These are phyloP conservation scores for Syritta pipiens DNA, from an alignment of 2,888 invertebrate genomes.

Conservation along the genomic window DNA sequence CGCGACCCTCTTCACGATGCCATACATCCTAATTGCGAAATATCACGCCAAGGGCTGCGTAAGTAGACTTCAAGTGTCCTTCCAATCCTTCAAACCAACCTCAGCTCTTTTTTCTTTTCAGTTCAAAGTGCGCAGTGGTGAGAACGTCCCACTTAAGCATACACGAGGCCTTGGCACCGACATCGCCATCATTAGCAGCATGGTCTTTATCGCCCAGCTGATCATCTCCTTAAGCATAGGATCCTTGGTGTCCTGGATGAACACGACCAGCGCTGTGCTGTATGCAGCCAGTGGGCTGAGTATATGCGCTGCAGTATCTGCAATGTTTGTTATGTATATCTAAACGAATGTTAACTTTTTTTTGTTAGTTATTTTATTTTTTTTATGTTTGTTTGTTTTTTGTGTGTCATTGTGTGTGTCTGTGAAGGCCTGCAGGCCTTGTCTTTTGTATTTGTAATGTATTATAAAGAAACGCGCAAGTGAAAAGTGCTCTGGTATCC, in stretches of 20 bases:
- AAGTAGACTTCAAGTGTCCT: slow-evolving; percentile 71
- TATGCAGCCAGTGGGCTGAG: slow-evolving; percentile 78
- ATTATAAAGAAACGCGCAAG: slow-evolving; percentile 10
- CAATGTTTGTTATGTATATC: slow-evolving; percentile 78
- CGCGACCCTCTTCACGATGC: slow-evolving; percentile 79
- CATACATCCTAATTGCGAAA: slow-evolving; percentile 78
- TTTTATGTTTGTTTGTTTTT: not conserved
- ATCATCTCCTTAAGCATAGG: slow-evolving; percentile 78
- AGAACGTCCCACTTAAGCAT: slow-evolving; percentile 77
- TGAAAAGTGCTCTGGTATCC: slow-evolving; percentile 26
- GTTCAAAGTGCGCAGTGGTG: slow-evolving; percentile 76
- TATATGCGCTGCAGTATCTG: slow-evolving; percentile 77
- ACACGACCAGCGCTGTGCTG: slow-evolving; percentile 77
- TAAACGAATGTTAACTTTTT: slow-evolving; percentile 52
- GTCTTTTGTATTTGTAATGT: slow-evolving; percentile 42
- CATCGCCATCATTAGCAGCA: slow-evolving; percentile 79
- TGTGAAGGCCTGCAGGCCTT: slow-evolving; percentile 17
- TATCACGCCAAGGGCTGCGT: slow-evolving; percentile 79
- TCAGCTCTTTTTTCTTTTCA: slow-evolving; percentile 56
- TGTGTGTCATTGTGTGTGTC: slow-evolving; percentile 45
- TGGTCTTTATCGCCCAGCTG: slow-evolving; percentile 79
- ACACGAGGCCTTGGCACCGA: slow-evolving; percentile 79
- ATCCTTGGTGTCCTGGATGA: slow-evolving; percentile 75
- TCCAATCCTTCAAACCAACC: not conserved
- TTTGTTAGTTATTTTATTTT: not conserved